Conservation (phyloP, 2,888 invertebrate genomes). For the Lithophane ornitopus region DNA sequence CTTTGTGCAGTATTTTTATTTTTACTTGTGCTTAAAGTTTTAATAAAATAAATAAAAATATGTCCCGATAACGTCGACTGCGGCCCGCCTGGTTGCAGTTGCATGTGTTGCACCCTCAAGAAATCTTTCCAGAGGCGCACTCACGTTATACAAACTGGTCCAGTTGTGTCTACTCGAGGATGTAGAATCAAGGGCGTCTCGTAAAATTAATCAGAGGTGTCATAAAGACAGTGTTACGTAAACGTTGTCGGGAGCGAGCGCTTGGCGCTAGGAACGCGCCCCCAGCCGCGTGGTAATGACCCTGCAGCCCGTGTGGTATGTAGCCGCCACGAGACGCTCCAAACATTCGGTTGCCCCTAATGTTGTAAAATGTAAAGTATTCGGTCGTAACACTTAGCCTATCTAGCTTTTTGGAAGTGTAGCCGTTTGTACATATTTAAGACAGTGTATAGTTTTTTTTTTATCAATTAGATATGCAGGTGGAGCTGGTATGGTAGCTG, state of each 20-base stretch:
- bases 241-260: constrained; percentile 71
- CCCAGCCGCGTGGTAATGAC: constrained; percentile 81
- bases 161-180: constrained; percentile 44
- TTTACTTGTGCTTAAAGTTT: too few relatives aligned
- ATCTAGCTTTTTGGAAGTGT: background rate
- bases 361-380: constrained; percentile 24
- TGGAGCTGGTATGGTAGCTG: too few relatives aligned
- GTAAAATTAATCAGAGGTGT: constrained; percentile 73
- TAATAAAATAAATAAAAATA: too few relatives aligned
- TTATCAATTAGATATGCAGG: too few relatives aligned
- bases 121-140: background rate
- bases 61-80: background rate
- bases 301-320: constrained; percentile 74
- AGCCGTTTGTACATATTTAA: background rate
- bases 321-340: constrained; percentile 58
- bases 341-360: constrained; percentile 41
- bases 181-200: constrained; percentile 70
- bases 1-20: too few relatives aligned
- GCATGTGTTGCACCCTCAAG: background rate
- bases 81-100: background rate
- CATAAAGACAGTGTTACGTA: constrained; percentile 75
- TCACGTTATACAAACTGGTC: constrained; percentile 25
- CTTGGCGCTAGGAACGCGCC: constrained; percentile 73
- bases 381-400: constrained; percentile 10
- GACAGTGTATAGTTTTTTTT: background rate